Evolutionary conservation across 30 jellyfish, hydroid and myxozoan genomes (phyloP), one percentile per base, ranked within the genome.

Genomic region (Turritopsis dohrnii): DNA sequence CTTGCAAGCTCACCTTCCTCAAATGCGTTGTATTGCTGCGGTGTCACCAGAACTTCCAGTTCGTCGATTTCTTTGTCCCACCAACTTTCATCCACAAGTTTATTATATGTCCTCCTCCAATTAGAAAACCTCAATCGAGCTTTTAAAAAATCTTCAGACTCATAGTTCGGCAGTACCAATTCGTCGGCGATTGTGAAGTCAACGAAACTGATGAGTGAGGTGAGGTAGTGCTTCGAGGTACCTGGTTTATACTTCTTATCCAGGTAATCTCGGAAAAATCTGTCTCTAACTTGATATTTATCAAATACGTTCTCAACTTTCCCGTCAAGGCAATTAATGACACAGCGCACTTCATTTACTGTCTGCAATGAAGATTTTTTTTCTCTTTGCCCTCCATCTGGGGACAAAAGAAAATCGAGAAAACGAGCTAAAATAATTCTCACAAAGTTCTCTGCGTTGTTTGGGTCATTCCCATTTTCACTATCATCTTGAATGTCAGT

Each of bases 331-430:
- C 28, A 23, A 69, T 0, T 69, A n/a, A 69, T 27, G 31, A 69
- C 77, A n/a, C 31, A n/a, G 28, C 77, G 28, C 28, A 69, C 77
- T 19, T 69, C 77, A n/a, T 23, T 69, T 69, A 69, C 77, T n/a
- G 8, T 27, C 30, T 69, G 77, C 31, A 69, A 9, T 23, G 77
- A 23, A 9, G 77, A 69, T 21, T 69, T 69, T n/a, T 69, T 69
- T 69, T 69, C 77, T n/a, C 77, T 23, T 69, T 69, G 77, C 77
- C 77, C 77, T 7, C 77, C 77, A 69, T 69, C 77, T 69, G 77
- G 77, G 77, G 77, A 69, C 77, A 69, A n/a, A 23, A 69, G 77
- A 27, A n/a, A 69, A 23, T 23, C 77, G 31, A 69, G 77, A 69
- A 69, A 69, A 23, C 30, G 77, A n/a, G 28, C 31, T 27, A 69